These are phyloP conservation scores for Macrochelys suwanniensis DNA, from an alignment of 2,797 vertebrate species.

Conservation along the genomic window DNA sequence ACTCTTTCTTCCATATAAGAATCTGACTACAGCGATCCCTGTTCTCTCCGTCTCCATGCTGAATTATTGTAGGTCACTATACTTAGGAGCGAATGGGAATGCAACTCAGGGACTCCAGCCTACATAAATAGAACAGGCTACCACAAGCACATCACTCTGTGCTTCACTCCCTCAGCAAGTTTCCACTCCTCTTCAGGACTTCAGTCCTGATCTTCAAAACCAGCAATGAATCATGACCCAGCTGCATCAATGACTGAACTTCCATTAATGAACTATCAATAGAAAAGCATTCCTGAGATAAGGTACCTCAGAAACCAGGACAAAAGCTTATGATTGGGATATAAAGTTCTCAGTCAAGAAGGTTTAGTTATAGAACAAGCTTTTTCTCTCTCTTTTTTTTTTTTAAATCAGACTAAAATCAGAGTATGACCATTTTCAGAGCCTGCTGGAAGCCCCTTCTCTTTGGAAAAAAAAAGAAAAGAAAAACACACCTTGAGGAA, in stretches of 20 bases:
- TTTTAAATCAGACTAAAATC: background rate
- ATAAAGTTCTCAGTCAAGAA: background rate
- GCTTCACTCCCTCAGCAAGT: background rate
- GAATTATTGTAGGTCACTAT: background rate
- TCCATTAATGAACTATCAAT: background rate
- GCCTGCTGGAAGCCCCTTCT: background rate
- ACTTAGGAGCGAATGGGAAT: background rate
- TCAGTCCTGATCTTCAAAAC: background rate
- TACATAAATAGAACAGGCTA: background rate
- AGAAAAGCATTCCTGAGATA: background rate
- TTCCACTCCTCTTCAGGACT: background rate
- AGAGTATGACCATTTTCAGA: background rate
- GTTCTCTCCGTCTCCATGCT: background rate
- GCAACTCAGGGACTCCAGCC: background rate
- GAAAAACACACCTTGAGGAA: background rate
- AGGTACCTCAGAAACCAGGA: background rate
- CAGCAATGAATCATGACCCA: background rate
- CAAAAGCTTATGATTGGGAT: background rate
- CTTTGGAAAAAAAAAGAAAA: background rate
- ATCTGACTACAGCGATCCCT: background rate
- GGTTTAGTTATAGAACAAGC: background rate
- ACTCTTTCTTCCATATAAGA: background rate
- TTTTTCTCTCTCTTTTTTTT: background rate
- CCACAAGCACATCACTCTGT: background rate
- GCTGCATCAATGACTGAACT: background rate